Evolutionary conservation across 2,113 vertebrate genomes (phyloP), one percentile per base, ranked within the genome.

Genomic region (Mormyrus lacerda): DNA sequence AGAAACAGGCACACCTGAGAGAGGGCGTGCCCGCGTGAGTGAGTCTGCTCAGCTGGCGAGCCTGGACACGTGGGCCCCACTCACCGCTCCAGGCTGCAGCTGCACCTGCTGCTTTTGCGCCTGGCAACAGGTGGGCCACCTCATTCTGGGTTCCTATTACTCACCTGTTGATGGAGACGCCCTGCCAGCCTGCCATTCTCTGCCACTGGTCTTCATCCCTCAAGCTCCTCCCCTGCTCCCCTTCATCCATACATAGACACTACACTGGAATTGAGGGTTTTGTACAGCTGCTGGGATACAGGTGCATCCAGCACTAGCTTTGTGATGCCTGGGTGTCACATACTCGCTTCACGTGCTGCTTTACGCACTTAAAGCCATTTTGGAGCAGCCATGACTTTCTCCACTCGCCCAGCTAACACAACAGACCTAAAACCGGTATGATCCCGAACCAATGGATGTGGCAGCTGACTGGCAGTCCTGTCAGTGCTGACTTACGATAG

Each of bases 91-190:
- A 76, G 89, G 89, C 88, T 89, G 84, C 53, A 76, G 87, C 39
- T 85, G 76, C 89, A 92, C 91, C 90, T 92, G 89, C 85, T 89
- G 3, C 1, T 19, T 53, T n/a, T 82, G 55, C 50, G 17, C 39
- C 58, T 87, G 69, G 47, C n/a, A 24, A 42, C 69, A 82, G 48
- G 69, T 89, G 69, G 21, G 1, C 15, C 73, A 27, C 50, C 86
- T 58, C 27, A 19, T 61, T 61, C 86, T 17, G 15, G 45, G n/a
- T 48, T 48, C n/a, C 31, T 50, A 10, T 35, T 53, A 87, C 50
- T 53, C 50, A 87, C 85, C 85, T 87, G 84, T 85, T 50, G 24
- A 50, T 27, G n/a, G 13, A 13, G 13, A 24, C n/a, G 17, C 85
- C 27, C 47, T 51, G 44, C 84, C 42, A 51, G 24, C 47, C 48